Evolutionary conservation across 2,888 invertebrate genomes (phyloP), one percentile per base, ranked within the genome.

Genomic region (Prosapia bicincta): DNA sequence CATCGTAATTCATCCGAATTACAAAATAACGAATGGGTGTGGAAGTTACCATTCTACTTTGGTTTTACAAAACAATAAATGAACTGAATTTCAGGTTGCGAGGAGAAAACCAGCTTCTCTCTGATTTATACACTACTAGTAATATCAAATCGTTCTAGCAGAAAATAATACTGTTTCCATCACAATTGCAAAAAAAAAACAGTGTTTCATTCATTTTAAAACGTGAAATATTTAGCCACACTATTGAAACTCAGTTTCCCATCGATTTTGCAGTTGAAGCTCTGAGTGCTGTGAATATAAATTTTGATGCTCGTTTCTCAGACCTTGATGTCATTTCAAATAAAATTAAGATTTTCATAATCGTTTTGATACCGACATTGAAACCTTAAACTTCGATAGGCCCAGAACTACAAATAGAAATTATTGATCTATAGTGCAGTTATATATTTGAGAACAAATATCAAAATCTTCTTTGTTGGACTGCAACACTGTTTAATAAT

Each of bases 71-170:
- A 80, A 75, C 75, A 78, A n/a, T n/a, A n/a, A n/a, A n/a, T n/a
- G n/a, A 79, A 76, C 78, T 80, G 66, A 80, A 80, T 79, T 81
- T 80, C 77, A 80, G 76, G 79, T 80, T 79, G 72, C 79, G 79
- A 80, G 80, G 79, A 79, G 79, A 80, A 81, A 81, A 79, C 77
- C 78, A 79, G 79, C 79, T 76, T 79, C 79, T 80, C 24, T 77
- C 76, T 80, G 79, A 80, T 79, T 79, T 80, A 80, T 79, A 80
- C 77, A 80, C 79, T 79, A 78, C n/a, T n/a, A n/a, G n/a, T n/a
- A 30, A 80, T 77, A 79, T 81, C 76, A 80, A 80, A 77, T 80
- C 78, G 26, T 80, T 80, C 77, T 74, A 76, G 73, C 71, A 79
- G 76, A 78, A 80, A 65, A 78, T 69, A 79, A 20, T 26, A 70